Percentiles rank a stretch among this genome's conserved stretches.
These are phyloP conservation scores for Eledona agricola DNA, from an alignment of 2,888 invertebrate species.

Conservation along the genomic window DNA sequence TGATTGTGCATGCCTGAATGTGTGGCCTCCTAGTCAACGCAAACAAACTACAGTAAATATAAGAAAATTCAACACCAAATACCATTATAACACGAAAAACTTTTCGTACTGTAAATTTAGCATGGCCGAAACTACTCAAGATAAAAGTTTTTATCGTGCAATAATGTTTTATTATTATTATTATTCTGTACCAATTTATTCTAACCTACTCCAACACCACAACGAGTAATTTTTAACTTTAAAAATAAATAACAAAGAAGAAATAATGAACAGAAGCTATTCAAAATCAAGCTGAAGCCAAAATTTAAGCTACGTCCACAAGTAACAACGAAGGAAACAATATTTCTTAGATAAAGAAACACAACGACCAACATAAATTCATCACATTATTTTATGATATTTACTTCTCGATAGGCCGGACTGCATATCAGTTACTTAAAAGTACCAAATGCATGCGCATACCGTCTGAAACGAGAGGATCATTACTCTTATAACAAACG, in stretches of 20 bases:
- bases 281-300: conserved; percentile 26
- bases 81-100: conserved; percentile 49
- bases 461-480: conserved; percentile 25
- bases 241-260: conserved; percentile 34
- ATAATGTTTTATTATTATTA: conserved; percentile 40
- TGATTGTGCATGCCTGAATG: conserved; percentile 62
- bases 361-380: conserved; percentile 20
- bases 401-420: conserved; percentile 23
- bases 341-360: conserved; percentile 25
- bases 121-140: conserved; percentile 30
- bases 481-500: too few species aligned
- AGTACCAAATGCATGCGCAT: conserved; percentile 27
- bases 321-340: conserved; percentile 26
- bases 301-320: conserved; percentile 27
- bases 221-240: conserved; percentile 33
- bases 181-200: conserved; percentile 32
- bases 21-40: conserved; percentile 62
- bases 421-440: conserved; percentile 23
- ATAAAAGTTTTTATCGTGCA: conserved; percentile 47
- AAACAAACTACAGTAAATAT: conserved; percentile 62
- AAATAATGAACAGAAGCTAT: conserved; percentile 19
- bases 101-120: conserved; percentile 33
- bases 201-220: conserved; percentile 37
- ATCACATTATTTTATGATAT: conserved; percentile 21
- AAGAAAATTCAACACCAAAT: conserved; percentile 50